A percentile compares a stretch with the other conserved stretches of the same genome.
These are phyloP conservation scores for Coptodon rendalli DNA, from an alignment of 2,113 vertebrate genomes.

Conservation along the genomic window DNA sequence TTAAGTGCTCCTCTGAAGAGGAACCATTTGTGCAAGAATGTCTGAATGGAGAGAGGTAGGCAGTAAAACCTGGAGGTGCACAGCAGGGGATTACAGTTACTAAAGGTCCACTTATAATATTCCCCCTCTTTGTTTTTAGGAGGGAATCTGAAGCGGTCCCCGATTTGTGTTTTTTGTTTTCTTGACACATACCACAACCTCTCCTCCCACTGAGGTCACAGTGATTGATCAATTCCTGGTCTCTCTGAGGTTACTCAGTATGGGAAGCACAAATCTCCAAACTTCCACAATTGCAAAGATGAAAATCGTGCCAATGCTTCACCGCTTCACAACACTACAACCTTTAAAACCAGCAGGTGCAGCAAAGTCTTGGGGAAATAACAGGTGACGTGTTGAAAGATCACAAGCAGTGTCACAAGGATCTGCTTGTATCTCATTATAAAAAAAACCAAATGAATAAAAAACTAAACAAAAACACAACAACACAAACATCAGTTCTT, in stretches of 20 bases:
- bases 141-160: constrained; percentile 43
- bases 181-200: constrained; percentile 35
- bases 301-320: neutral
- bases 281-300: constrained; percentile 3
- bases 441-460: neutral
- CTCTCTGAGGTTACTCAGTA: neutral
- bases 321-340: neutral
- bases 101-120: neutral
- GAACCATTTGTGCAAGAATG: constrained; percentile 18
- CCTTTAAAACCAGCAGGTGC: neutral
- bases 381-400: neutral
- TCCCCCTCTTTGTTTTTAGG: constrained; percentile 9
- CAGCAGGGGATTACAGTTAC: neutral
- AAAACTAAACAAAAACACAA: neutral
- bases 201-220: constrained; percentile 1
- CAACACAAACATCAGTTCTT: neutral
- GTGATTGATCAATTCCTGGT: constrained; percentile 13
- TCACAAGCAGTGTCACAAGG: neutral
- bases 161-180: constrained; percentile 18
- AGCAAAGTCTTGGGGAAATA: neutral
- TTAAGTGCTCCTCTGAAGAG: constrained; percentile 30
- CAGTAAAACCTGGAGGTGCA: neutral
- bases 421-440: neutral
- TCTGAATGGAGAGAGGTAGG: neutral
- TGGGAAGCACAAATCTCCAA: constrained; percentile 30